phyloP scores from a whole-genome alignment of 2,113 vertebrate genomes.

The Ardeotis arabs region DNA sequence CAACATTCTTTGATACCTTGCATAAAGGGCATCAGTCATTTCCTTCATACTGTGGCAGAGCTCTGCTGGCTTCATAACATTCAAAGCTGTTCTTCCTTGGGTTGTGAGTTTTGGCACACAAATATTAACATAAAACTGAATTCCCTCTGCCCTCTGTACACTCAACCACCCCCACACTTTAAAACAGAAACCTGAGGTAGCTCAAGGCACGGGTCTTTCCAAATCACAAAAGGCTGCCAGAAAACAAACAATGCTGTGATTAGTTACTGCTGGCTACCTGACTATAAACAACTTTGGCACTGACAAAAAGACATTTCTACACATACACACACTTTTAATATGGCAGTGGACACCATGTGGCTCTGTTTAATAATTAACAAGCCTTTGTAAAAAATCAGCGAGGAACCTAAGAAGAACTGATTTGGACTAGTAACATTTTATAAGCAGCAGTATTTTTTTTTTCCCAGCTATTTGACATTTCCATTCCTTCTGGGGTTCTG shows the following conservation, averaged over 20 bases:
- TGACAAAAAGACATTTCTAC: slow-evolving; percentile 38
- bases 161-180: neutral
- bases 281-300: slow-evolving; percentile 23
- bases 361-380: slow-evolving; percentile 57
- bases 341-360: neutral
- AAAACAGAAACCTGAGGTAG: slow-evolving; percentile 20
- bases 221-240: slow-evolving; percentile 30
- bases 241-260: slow-evolving; percentile 28
- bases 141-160: neutral
- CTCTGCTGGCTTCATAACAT: neutral
- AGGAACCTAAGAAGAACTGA: neutral
- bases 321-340: slow-evolving; percentile 1
- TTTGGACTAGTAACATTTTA: slow-evolving; percentile 10
- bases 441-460: slow-evolving; percentile 6
- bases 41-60: neutral
- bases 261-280: slow-evolving; percentile 17
- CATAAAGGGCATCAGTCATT: neutral
- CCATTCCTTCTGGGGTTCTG: slow-evolving; percentile 22
- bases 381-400: slow-evolving; percentile 6
- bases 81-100: neutral
- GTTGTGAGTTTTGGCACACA: slow-evolving; percentile 30
- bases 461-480: slow-evolving; percentile 22
- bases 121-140: neutral
- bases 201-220: neutral
- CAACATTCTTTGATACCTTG: neutral